Percentiles rank a stretch among this genome's conserved stretches.
Evolutionary conservation across 2,113 vertebrate species (phyloP).

Genomic region (Notothenia rossii): DNA sequence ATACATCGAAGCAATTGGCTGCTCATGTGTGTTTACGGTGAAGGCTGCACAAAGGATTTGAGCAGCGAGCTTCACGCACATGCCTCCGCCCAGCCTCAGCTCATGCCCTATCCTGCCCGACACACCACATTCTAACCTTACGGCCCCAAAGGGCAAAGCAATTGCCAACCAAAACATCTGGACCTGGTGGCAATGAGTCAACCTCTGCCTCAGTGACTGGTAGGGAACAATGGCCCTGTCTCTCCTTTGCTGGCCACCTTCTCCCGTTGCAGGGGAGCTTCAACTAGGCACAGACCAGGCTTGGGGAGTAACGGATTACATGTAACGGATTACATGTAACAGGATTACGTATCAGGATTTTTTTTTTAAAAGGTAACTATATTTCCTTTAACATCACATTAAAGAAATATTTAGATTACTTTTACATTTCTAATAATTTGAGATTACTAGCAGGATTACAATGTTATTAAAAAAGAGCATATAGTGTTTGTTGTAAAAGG

Average conservation of each 20-base stretch:
- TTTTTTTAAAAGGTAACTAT: too few relatives aligned
- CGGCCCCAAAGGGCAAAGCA: conserved; percentile 14
- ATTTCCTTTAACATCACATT: too few relatives aligned
- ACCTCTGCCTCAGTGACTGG: conserved; percentile 58
- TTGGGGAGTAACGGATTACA: too few relatives aligned
- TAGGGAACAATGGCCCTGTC: conserved; percentile 69
- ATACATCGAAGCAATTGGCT: not conserved
- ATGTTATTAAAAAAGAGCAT: too few relatives aligned
- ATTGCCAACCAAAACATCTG: conserved; percentile 73
- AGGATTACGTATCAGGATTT: too few relatives aligned
- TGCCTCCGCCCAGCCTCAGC: not conserved
- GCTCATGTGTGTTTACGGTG: conserved; percentile 6
- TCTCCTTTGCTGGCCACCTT: conserved; percentile 30
- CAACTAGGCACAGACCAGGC: conserved; percentile 4
- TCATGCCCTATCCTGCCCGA: conserved; percentile 19
- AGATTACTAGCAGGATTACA: too few relatives aligned
- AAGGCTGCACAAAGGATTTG: not conserved
- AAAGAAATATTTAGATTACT: too few relatives aligned
- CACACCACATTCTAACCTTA: conserved; percentile 57
- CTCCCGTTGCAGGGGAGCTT: conserved; percentile 9
- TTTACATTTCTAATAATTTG: too few relatives aligned
- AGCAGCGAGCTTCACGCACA: not conserved
- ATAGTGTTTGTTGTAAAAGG: too few relatives aligned
- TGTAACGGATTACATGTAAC: too few relatives aligned
- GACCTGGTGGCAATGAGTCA: conserved; percentile 30